Evolutionary conservation across 1,140 invertebrate genomes (phyloP).

Genomic region (Drosophila hydei): DNA sequence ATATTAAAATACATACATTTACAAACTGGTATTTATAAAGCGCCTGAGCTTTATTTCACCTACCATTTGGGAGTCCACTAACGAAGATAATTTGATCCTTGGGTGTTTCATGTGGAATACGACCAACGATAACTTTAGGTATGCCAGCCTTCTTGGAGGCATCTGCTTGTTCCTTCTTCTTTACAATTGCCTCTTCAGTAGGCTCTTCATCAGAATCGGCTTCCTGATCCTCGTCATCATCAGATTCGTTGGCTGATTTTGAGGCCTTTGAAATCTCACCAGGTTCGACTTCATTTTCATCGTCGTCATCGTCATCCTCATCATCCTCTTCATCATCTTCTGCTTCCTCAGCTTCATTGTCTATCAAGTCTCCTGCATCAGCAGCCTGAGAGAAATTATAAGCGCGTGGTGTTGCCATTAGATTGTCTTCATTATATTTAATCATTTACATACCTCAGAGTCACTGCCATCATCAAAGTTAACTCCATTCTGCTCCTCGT

Average conservation of each 20-base stretch:
- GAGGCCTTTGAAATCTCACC: too few species aligned
- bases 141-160: conserved; percentile 43
- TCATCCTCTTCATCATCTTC: conserved; percentile 33
- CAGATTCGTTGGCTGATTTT: too few species aligned
- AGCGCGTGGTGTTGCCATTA: not conserved
- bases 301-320: conserved; percentile 33
- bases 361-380: conserved; percentile 15
- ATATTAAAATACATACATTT: not conserved
- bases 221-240: too few species aligned
- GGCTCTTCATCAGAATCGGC: conserved; percentile 50
- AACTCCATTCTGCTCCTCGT: conserved; percentile 37
- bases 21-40: not conserved
- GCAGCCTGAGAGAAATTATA: conserved; percentile 24
- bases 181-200: conserved; percentile 40
- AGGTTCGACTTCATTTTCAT: not conserved
- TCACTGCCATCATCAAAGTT: conserved; percentile 45
- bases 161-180: conserved; percentile 21
- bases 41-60: not conserved
- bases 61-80: conserved; percentile 56
- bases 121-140: conserved; percentile 47
- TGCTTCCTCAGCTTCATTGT: conserved; percentile 51
- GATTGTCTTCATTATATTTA: not conserved
- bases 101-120: conserved; percentile 46
- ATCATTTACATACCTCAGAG: conserved; percentile 44
- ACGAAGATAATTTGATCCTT: conserved; percentile 34